Conservation (phyloP, 2,888 invertebrate genomes). For the Eupithecia vulgata region DNA sequence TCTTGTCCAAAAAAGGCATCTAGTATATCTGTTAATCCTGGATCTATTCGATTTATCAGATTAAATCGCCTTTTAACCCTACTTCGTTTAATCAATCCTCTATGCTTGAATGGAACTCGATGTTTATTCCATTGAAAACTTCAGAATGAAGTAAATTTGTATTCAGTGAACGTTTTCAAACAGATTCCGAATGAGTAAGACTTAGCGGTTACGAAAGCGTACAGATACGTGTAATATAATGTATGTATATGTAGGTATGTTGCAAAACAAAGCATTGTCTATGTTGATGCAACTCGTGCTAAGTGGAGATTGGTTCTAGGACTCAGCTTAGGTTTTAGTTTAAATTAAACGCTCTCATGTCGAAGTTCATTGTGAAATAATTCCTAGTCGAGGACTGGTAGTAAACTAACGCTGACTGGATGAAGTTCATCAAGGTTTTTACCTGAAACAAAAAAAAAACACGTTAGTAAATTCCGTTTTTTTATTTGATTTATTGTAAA, state of each 20-base stretch:
- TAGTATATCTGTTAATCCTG: neutral
- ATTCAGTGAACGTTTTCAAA: constrained; percentile 4
- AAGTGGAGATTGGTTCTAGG: constrained; percentile 23
- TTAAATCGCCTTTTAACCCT: neutral
- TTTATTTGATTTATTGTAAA: no score
- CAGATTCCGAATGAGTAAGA: constrained; percentile 31
- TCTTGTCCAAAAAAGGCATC: neutral
- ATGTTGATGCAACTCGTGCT: constrained; percentile 41
- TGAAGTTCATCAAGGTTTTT: neutral
- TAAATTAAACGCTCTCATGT: neutral
- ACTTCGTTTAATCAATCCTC: neutral
- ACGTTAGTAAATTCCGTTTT: neutral
- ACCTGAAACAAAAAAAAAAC: constrained; percentile 4
- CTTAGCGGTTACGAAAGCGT: constrained; percentile 24
- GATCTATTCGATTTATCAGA: neutral
- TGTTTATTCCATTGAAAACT: constrained; percentile 2
- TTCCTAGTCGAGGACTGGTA: neutral
- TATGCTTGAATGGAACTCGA: neutral
- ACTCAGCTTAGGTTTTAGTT: constrained; percentile 8
- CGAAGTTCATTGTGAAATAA: neutral
- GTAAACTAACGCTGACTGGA: neutral
- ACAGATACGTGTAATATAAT: constrained; percentile 16
- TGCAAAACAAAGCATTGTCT: constrained; percentile 40
- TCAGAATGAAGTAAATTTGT: neutral
- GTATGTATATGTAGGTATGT: constrained; percentile 15